Conservation (phyloP, 2,888 invertebrate genomes). For the Ennomos erosarius region DNA sequence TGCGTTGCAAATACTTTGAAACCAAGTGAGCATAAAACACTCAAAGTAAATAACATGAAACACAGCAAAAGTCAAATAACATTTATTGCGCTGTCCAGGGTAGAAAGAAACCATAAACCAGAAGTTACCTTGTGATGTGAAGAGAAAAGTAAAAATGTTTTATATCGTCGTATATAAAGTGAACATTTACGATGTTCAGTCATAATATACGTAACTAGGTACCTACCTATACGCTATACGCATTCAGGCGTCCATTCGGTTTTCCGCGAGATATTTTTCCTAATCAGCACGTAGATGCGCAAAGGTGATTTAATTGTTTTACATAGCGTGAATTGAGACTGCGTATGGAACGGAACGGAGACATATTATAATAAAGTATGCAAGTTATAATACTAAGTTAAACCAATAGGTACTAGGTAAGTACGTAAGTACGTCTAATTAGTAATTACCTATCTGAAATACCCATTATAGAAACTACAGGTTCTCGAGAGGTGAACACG, state of each 20-base stretch:
- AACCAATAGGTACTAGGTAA: no score
- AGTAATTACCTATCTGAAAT: no score
- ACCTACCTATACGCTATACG: slow-evolving; percentile 20
- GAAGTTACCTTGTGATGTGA: slow-evolving; percentile 16
- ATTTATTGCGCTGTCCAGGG: slow-evolving; percentile 19
- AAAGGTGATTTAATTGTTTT: slow-evolving; percentile 9
- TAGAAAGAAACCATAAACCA: slow-evolving; percentile 19
- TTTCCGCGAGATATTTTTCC: slow-evolving; percentile 27
- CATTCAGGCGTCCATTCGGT: slow-evolving; percentile 3
- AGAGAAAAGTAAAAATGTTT: slow-evolving; percentile 26
- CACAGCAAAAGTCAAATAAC: slow-evolving; percentile 12
- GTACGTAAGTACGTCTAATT: no score
- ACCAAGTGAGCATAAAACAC: background rate
- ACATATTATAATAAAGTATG: no score
- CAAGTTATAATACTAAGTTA: no score
- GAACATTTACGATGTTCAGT: slow-evolving; percentile 40
- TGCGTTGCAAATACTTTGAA: no score
- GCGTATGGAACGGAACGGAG: no score
- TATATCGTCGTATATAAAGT: slow-evolving; percentile 42
- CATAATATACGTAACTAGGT: slow-evolving; percentile 35
- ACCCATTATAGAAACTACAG: no score
- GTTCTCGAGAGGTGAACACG: no score
- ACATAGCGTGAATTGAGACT: slow-evolving; percentile 2
- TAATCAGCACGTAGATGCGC: slow-evolving; percentile 14
- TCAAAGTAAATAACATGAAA: slow-evolving; percentile 4